These are phyloP conservation scores for Polypterus bichir DNA, from an alignment of 2,113 vertebrate species.

Conservation along the genomic window DNA sequence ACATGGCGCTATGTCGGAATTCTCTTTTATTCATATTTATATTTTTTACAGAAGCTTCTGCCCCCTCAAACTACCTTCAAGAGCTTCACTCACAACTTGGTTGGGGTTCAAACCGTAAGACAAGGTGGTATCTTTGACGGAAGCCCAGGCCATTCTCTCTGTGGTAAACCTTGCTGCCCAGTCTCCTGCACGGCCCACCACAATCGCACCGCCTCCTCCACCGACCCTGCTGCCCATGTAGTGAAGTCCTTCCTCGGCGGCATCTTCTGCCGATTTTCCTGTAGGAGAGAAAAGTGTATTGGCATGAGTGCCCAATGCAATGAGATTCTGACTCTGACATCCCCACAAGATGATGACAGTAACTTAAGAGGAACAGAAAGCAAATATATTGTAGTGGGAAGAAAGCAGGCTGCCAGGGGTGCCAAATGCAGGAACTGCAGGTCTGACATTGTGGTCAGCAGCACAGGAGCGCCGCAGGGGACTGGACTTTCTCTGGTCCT, in stretches of 20 bases:
- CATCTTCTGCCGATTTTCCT: constrained; percentile 36
- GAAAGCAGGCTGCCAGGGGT: too few species aligned
- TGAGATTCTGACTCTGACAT: accelerated
- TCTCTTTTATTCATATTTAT: too few species aligned
- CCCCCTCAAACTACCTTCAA: too few species aligned
- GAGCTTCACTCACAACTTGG: neutral
- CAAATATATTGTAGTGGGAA: too few species aligned
- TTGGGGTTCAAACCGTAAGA: constrained; percentile 39
- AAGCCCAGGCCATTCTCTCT: constrained; percentile 42
- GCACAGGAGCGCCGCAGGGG: too few species aligned
- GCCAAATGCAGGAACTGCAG: too few species aligned
- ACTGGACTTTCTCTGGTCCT: too few species aligned
- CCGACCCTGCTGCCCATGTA: constrained; percentile 43
- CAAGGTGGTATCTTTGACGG: constrained; percentile 31
- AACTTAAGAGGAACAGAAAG: neutral
- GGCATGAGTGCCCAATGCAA: neutral
- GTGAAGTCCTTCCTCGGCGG: constrained; percentile 31
- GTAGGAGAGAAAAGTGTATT: constrained; percentile 1
- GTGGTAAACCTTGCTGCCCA: constrained; percentile 47
- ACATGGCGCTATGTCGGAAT: too few species aligned
- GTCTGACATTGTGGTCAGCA: too few species aligned
- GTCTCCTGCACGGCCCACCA: constrained; percentile 38
- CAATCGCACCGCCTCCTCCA: constrained; percentile 44
- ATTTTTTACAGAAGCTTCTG: too few species aligned
- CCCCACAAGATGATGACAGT: accelerated